Base-by-base conservation (phyloP, 2,797 vertebrate species). In the Echiichthys vipera region DNA sequence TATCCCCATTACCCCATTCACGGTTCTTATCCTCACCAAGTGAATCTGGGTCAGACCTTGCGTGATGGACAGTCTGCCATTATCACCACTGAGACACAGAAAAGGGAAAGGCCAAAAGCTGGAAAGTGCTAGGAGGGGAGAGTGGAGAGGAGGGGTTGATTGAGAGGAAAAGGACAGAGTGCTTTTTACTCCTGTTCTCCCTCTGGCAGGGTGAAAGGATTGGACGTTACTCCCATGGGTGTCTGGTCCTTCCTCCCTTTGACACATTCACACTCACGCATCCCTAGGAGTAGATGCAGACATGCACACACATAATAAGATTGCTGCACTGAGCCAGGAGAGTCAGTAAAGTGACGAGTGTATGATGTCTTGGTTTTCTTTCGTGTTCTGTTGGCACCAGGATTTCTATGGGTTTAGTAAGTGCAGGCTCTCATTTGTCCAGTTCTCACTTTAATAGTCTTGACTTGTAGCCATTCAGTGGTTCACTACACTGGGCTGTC, bases 11-110 rank as follows among this genome's bases (percentile, higher is more conserved):
- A 62, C 63, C 63, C 67, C 36, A 18, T 61, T n/a, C 47, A 10
- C 32, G n/a, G 20, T 72, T 77, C 74, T 67, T 85, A 78, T 57
- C n/a, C 62, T 80, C 55, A 39, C 74, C 15, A 8, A 63, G 62
- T 42, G 74, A 90, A 94, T 93, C 86, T 94, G 87, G 93, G 94
- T 94, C 93, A 95, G 86, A 78, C 85, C 81, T 88, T 81, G 89
- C 89, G 84, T 93, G 92, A 94, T 72, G 58, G 90, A 92, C 93
- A 90, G 85, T 61, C 85, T 81, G 80, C 90, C 90, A 91, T 94
- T 92, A 93, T 92, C 87, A 74, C 83, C 79, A 84, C 87, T 89
- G 83, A 72, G 77, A 88, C 80, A 63, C 83, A 88, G 84, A 89
- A 91, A 85, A 88, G 81, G 61, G 42, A 80, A 80, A 76, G 67